Evolutionary conservation across 2,113 vertebrate genomes (phyloP).

Genomic region (Tursiops truncatus): DNA sequence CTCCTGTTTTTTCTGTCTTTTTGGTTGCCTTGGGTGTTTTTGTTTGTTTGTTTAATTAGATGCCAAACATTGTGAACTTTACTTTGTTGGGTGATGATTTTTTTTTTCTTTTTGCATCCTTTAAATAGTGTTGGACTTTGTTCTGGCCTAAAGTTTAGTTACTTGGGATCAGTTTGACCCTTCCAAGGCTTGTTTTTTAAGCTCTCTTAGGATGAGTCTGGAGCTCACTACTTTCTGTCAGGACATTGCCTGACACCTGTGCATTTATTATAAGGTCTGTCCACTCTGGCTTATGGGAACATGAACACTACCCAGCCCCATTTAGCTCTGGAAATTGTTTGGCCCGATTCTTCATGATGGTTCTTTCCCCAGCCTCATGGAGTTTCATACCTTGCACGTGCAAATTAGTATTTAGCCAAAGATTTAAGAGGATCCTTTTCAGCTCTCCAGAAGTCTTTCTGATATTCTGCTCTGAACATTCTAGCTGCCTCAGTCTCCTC

Average conservation of each 20-base stretch:
- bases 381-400: not conserved
- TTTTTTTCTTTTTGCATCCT: not conserved
- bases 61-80: not conserved
- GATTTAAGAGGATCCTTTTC: not conserved
- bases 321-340: not conserved
- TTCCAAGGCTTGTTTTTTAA: not conserved
- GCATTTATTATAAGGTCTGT: not conserved
- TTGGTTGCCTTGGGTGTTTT: not conserved
- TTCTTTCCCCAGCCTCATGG: not conserved
- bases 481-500: not conserved
- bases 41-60: not conserved
- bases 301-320: not conserved
- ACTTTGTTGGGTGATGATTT: not conserved
- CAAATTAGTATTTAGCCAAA: constrained; percentile 15
- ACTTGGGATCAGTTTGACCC: not conserved
- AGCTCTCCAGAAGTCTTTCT: not conserved
- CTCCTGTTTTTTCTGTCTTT: not conserved
- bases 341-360: not conserved
- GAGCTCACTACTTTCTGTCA: not conserved
- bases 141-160: not conserved
- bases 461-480: not conserved
- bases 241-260: not conserved
- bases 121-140: not conserved
- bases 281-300: not conserved
- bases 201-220: not conserved